Evolutionary conservation across 1,140 invertebrate genomes (phyloP).

Genomic region (Conopomorpha cramerella): DNA sequence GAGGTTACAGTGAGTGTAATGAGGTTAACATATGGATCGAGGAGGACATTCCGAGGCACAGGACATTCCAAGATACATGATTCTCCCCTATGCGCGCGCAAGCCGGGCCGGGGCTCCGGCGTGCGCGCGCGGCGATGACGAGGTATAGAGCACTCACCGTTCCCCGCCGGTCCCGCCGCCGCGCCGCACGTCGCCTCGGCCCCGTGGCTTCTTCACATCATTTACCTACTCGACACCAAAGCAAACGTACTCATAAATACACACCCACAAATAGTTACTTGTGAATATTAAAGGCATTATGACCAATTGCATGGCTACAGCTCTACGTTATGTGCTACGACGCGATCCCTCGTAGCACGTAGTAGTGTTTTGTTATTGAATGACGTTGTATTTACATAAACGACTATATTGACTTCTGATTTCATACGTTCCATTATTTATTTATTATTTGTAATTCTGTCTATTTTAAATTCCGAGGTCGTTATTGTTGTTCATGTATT

Average conservation of each 20-base stretch:
- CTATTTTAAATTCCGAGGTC: not conserved
- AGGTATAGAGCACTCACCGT: constrained; percentile 62
- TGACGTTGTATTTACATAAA: no score
- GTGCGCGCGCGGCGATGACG: constrained; percentile 56
- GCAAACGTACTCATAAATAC: constrained; percentile 9
- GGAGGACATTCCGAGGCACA: constrained; percentile 64
- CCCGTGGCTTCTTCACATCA: constrained; percentile 15
- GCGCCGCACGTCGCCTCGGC: constrained; percentile 10
- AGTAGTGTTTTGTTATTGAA: no score
- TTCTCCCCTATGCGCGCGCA: constrained; percentile 59
- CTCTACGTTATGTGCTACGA: not conserved
- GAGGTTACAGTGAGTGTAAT: constrained; percentile 43
- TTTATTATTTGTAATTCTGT: not conserved
- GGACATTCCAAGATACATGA: constrained; percentile 65
- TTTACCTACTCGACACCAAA: constrained; percentile 33
- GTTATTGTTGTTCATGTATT: not conserved
- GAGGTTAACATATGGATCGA: constrained; percentile 49
- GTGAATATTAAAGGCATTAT: not conserved
- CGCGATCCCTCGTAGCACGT: no score
- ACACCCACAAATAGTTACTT: not conserved
- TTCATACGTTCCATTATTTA: not conserved
- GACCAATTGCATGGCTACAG: not conserved
- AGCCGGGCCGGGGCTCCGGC: constrained; percentile 18
- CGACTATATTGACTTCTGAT: no score
- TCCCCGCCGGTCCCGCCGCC: constrained; percentile 5